Base-by-base conservation (phyloP, 2,888 invertebrate genomes). In the Mamestra brassicae region DNA sequence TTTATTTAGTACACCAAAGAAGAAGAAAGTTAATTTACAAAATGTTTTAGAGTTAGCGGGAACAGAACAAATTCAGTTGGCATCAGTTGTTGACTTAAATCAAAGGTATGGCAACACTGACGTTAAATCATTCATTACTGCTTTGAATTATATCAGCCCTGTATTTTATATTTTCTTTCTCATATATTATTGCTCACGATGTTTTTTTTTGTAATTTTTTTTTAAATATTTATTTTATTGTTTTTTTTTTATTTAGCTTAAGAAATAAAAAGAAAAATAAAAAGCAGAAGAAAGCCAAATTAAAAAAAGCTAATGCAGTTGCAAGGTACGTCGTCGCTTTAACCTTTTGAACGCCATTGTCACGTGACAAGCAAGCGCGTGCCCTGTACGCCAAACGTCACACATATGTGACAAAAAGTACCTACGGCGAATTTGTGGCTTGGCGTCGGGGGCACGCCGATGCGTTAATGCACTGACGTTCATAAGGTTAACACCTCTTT, bases 221-320 rank as follows among this genome's bases (percentile, higher is more conserved):
- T 34, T 4, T 15, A n/a, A 34, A 26, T 55, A 11, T 50, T 10
- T 1, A 11, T 15, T 50, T 55, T 17, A 11, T 3, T 17, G 1
- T 10, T 47, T 4, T 38, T 65, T 26, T 58, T 66, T 47, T 17
- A 15, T 69, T 60, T 47, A 83, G 80, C 45, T 38, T 80, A 17
- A 80, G 83, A 55, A 64, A 52, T 67, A 80, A 78, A 64, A 80
- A 80, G 83, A 80, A 80, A 60, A 38, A 63, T 54, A 80, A 83
- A 60, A 78, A 55, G 17, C 11, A n/a, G 15, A 55, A 55, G 55
- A 66, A 64, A 13, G 42, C 26, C 4, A 36, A 64, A 60, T 34
- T n/a, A 17, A 50, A 34, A 10, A 64, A 47, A 54, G 60, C 55
- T 36, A 50, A 15, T 6, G 42, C 15, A 45, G 17, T 26, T 5